Percentiles rank a stretch among this genome's conserved stretches.
Conservation (phyloP, 1,140 invertebrate species). For the Anastatus disparis region DNA sequence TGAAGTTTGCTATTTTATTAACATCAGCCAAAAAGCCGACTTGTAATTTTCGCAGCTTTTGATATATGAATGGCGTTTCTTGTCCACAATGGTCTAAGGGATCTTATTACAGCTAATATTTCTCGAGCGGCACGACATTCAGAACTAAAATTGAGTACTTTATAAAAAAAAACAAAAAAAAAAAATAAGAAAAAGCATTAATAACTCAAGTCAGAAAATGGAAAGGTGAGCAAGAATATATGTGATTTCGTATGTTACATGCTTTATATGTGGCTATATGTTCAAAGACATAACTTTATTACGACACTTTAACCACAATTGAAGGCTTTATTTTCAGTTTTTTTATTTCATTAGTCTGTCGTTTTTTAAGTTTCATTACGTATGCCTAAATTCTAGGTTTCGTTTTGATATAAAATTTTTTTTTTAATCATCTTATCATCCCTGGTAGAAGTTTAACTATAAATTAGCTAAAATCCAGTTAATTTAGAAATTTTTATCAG, state of each 20-base stretch:
- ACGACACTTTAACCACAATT: conserved; percentile 35
- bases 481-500: too few species aligned
- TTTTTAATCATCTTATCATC: too few species aligned
- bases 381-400: too few species aligned
- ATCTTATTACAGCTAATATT: conserved; percentile 56
- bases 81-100: conserved; percentile 44
- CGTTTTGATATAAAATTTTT: too few species aligned
- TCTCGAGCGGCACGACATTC: conserved; percentile 47
- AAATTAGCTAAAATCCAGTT: too few species aligned
- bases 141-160: conserved; percentile 57
- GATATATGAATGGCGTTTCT: conserved; percentile 52
- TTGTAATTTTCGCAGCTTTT: conserved; percentile 48
- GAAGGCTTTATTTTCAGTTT: conserved; percentile 26
- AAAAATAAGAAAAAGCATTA: conserved; percentile 43
- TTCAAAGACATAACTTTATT: conserved; percentile 43
- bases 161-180: conserved; percentile 51
- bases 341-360: too few species aligned
- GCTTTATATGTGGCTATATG: too few species aligned
- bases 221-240: too few species aligned
- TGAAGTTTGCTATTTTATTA: conserved; percentile 54
- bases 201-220: conserved; percentile 40
- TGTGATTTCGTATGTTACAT: too few species aligned
- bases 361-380: conserved; percentile 18
- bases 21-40: conserved; percentile 45
- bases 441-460: too few species aligned